Conservation (phyloP, 2,797 vertebrate genomes). For the Ispidina picta region DNA sequence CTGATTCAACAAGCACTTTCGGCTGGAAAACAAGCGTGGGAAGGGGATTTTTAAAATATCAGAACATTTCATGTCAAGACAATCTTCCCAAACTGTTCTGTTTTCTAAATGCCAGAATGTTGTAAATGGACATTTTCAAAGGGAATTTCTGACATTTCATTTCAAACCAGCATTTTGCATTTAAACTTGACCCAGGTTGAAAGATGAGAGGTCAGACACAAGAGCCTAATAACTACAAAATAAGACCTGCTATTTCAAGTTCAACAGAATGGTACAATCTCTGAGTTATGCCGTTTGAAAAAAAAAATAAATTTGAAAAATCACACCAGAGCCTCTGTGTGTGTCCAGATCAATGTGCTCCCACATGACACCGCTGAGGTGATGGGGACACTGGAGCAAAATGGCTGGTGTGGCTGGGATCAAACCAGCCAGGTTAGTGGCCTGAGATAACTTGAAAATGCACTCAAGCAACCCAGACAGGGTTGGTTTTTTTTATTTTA, state of each 20-base stretch:
- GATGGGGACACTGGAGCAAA: background rate
- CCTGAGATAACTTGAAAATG: background rate
- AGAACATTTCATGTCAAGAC: conserved; percentile 11
- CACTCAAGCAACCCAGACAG: background rate
- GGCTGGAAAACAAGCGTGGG: background rate
- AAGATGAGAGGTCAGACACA: conserved; percentile 13
- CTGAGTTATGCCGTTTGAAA: background rate
- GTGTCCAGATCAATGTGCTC: background rate
- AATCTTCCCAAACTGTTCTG: conserved; percentile 9
- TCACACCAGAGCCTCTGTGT: background rate
- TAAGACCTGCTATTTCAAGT: background rate
- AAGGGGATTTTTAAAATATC: conserved; percentile 15
- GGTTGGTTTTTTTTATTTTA: background rate
- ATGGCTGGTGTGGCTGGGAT: rapidly evolving
- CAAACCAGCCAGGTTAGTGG: background rate
- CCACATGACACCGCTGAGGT: background rate
- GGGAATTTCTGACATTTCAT: conserved; percentile 38
- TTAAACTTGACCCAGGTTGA: conserved; percentile 22
- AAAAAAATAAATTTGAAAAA: background rate
- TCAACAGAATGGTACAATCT: background rate
- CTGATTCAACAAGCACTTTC: background rate
- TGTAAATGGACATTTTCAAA: conserved; percentile 30
- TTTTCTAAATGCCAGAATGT: conserved; percentile 33
- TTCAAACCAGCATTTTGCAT: conserved; percentile 14
- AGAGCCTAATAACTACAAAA: background rate